Percentiles rank a stretch among this genome's conserved stretches.
These are phyloP conservation scores for Chorisops tibialis DNA, from an alignment of 2,888 invertebrate species.

Conservation along the genomic window DNA sequence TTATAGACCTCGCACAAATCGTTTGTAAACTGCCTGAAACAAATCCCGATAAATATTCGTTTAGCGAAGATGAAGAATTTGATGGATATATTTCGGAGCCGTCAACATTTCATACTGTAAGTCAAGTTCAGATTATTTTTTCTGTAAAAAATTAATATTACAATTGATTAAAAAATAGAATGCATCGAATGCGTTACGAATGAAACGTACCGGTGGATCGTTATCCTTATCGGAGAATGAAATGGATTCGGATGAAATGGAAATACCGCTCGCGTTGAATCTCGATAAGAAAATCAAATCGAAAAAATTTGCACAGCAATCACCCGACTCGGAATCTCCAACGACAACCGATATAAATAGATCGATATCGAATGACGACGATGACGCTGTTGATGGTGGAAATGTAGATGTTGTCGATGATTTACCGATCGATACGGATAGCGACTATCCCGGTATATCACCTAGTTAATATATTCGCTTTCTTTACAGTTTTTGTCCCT, in stretches of 20 bases:
- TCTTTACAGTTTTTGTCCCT: too few species aligned
- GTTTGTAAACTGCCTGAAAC: conserved; percentile 75
- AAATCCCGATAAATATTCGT: conserved; percentile 52
- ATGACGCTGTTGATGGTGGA: background rate
- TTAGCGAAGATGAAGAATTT: conserved; percentile 56
- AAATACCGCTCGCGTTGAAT: conserved; percentile 39
- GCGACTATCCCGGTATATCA: too few species aligned
- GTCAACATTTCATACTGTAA: conserved; percentile 44
- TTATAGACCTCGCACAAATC: conserved; percentile 90
- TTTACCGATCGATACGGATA: conserved; percentile 6
- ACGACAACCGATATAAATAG: conserved; percentile 15
- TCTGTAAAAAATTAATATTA: too few species aligned
- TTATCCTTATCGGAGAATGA: conserved; percentile 80
- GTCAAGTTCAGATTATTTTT: too few species aligned
- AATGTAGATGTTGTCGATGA: background rate
- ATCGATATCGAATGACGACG: background rate
- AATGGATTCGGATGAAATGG: conserved; percentile 60
- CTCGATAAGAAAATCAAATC: conserved; percentile 28
- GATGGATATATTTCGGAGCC: conserved; percentile 88
- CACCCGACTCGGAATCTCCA: conserved; percentile 20
- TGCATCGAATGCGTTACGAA: conserved; percentile 56
- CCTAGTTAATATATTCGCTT: too few species aligned
- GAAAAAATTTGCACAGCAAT: background rate
- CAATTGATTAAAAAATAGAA: conserved; percentile 39
- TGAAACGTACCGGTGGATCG: conserved; percentile 71